Evolutionary conservation across 2,888 invertebrate species (phyloP).

Genomic region (Ptychoptera albimana): DNA sequence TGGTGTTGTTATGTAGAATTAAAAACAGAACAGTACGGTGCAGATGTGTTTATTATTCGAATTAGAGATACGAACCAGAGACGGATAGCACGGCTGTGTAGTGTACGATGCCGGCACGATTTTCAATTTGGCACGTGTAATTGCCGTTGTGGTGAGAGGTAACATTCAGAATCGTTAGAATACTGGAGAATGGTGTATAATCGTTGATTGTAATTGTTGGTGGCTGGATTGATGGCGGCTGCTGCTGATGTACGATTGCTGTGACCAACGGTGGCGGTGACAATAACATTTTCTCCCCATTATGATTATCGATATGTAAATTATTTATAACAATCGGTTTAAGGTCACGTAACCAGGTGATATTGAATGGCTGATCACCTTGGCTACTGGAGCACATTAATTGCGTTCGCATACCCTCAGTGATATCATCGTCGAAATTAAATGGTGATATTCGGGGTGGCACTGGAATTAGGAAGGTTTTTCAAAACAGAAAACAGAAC

Average conservation of each 20-base stretch:
- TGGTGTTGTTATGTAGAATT: too few species aligned
- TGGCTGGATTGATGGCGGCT: too few species aligned
- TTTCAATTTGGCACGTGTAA: constrained; percentile 29
- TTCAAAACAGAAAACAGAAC: neutral
- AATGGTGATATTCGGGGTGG: constrained; percentile 68
- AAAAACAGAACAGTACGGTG: too few species aligned
- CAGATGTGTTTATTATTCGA: too few species aligned
- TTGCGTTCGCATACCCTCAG: constrained; percentile 66
- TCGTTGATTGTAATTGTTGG: constrained; percentile 35
- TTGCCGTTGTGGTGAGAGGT: constrained; percentile 31
- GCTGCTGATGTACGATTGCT: constrained; percentile 22
- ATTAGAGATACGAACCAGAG: constrained; percentile 29
- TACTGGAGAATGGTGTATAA: constrained; percentile 36
- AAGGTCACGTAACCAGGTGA: constrained; percentile 35
- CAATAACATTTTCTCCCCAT: constrained; percentile 4
- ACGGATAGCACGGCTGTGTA: constrained; percentile 37
- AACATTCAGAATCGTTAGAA: constrained; percentile 31
- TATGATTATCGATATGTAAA: constrained; percentile 22
- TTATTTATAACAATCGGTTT: constrained; percentile 32
- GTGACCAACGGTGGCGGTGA: constrained; percentile 9
- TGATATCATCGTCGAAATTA: constrained; percentile 61
- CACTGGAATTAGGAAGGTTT: constrained; percentile 43
- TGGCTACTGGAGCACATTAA: constrained; percentile 41
- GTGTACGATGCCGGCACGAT: constrained; percentile 33
- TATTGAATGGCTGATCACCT: constrained; percentile 39